A percentile compares a stretch with the other conserved stretches of the same genome.
These are phyloP conservation scores for silkworm (Bombyx mori) DNA, from an alignment of 1,140 invertebrate species.

Conservation along the genomic window ASM3026992v2 NC_085119.1:7285501-7286000, in stretches of 20 bases:
- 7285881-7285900: too few relatives aligned
- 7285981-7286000: too few relatives aligned
- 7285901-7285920: too few relatives aligned
- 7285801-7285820: too few relatives aligned
- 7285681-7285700: conserved; percentile 64
- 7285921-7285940: too few relatives aligned
- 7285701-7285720: conserved; percentile 49
- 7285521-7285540: neutral
- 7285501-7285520: neutral
- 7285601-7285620: conserved; percentile 55
- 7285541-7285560: conserved; percentile 4
- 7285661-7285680: conserved; percentile 66
- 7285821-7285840: too few relatives aligned
- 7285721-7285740: conserved; percentile 37
- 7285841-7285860: too few relatives aligned
- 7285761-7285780: conserved; percentile 1
- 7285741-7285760: conserved; percentile 11
- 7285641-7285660: conserved; percentile 63
- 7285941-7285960: too few relatives aligned
- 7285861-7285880: too few relatives aligned
- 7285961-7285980: too few relatives aligned
- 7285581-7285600: conserved; percentile 33
- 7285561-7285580: conserved; percentile 22
- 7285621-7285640: conserved; percentile 48
- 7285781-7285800: too few relatives aligned